Evolutionary conservation across 2,113 vertebrate genomes (phyloP), one percentile per base, ranked within the genome.

Genomic region (Trochalopteron elliotii): DNA sequence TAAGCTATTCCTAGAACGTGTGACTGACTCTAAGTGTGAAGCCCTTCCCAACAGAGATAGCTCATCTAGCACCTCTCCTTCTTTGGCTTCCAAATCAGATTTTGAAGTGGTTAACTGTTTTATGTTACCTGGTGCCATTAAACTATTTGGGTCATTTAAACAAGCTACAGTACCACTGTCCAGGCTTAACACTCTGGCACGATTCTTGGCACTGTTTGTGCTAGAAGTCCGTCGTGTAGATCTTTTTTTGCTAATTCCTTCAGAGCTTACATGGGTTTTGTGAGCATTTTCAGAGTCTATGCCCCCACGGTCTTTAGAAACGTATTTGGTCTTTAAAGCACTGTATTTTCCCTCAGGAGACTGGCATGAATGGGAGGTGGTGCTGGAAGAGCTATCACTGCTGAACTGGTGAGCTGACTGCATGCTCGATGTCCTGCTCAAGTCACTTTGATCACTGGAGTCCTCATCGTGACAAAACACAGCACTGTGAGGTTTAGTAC

Each of bases 1-100:
- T 97, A 99, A 98, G 94, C 99, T 99, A 98, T 99, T 99, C 94
- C 99, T 98, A 96, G 99, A 99, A 44, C 99, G 99, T 85, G 99
- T 99, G 96, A 99, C 99, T 6, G 99, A 99, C 98, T 99, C 99
- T 98, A 99, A 98, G 91, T 99, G 99, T 90, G 99, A 99, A 97
- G 99, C 99, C 88, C 99, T 98, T 87, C 99, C 99, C 97, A 99
- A 97, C 77, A 99, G 98, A 83, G 99, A 99, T 11, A 99, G 98
- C 57, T 99, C 99, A 90, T 99, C 99, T 97, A 99, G 98, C 94
- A 99, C 99, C 98, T 99, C 99, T 96, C 99, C 99, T 97, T 99
- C 99, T 99, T 99, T 99, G 98, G 99, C 99, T 98, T 99, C 99
- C 89, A 99, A 98, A 97, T 99, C 99, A 25, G 99, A 99, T 96